A percentile compares a stretch with the other conserved stretches of the same genome.
phyloP scores from a whole-genome alignment of 2,888 invertebrate species.

The Sinodicranocentrus sp. region DNA sequence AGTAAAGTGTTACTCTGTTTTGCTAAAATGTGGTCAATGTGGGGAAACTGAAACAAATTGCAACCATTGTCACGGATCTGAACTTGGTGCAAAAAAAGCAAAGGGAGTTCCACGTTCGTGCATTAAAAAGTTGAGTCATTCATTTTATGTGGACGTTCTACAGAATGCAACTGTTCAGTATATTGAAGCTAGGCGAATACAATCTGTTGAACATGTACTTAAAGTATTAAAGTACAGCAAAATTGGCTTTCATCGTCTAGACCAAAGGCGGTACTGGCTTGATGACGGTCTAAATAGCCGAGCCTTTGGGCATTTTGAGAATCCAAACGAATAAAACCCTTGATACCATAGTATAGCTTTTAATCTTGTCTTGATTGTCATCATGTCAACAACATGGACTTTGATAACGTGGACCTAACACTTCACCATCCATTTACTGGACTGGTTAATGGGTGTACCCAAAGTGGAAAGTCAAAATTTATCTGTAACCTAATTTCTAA shows the following conservation, averaged over 20 bases:
- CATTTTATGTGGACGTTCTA: not conserved
- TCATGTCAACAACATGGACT: not conserved
- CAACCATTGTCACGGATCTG: not conserved
- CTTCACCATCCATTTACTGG: slow-evolving; percentile 7
- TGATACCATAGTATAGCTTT: no score
- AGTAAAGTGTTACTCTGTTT: slow-evolving; percentile 8
- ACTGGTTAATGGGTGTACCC: not conserved
- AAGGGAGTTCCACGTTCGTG: not conserved
- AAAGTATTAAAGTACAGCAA: not conserved
- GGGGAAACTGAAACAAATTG: not conserved
- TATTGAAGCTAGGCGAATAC: not conserved
- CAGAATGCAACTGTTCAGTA: not conserved
- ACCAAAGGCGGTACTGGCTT: not conserved
- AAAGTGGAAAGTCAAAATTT: not conserved
- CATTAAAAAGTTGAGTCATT: not conserved
- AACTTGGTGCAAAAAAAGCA: not conserved
- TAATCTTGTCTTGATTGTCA: no score
- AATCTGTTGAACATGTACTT: not conserved
- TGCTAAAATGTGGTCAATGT: slow-evolving; percentile 12
- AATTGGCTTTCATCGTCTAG: slow-evolving; percentile 12
- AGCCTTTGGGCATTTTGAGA: slow-evolving; percentile 13
- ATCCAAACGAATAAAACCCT: not conserved
- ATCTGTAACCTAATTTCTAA: not conserved
- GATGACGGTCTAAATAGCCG: not conserved
- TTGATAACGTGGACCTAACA: not conserved